phyloP scores from a whole-genome alignment of 37 sponge, comb jelly and placozoan species.

The Haliclona indistincta region DNA sequence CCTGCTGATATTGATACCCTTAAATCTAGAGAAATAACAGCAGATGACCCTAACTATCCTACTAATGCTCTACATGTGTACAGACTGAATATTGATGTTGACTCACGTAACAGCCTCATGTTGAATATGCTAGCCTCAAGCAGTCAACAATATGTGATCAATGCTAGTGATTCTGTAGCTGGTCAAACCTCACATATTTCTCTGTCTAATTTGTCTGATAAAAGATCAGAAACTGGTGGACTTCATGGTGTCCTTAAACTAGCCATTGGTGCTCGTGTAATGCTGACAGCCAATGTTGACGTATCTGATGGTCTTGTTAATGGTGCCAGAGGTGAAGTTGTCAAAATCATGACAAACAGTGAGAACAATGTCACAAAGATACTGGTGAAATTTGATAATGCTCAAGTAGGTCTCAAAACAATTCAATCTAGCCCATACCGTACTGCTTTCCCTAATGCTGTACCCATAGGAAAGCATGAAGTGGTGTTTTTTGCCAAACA shows the following conservation, averaged over 20 bases:
- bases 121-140: neutral
- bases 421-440: conserved; percentile 18
- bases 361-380: conserved; percentile 24
- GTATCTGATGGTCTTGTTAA: neutral
- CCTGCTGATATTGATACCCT: conserved; percentile 14
- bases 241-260: neutral
- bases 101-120: conserved; percentile 9
- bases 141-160: neutral
- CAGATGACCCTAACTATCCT: conserved; percentile 13
- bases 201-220: neutral
- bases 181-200: neutral
- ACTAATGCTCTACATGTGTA: conserved; percentile 43
- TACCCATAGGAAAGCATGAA: conserved; percentile 32
- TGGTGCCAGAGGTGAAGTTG: conserved; percentile 8
- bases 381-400: conserved; percentile 37
- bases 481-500: conserved; percentile 21
- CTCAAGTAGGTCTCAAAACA: conserved; percentile 7
- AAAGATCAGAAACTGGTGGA: neutral
- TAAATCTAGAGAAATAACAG: conserved; percentile 21
- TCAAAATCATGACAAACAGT: conserved; percentile 11
- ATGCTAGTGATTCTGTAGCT: neutral
- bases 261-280: conserved; percentile 4
- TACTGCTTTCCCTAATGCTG: conserved; percentile 14
- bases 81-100: conserved; percentile 43
- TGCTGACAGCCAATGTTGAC: conserved; percentile 21